A percentile compares a stretch with the other conserved stretches of the same genome.
phyloP scores from a whole-genome alignment of 2,888 invertebrate genomes.

The Ormyrus nitidulus region DNA sequence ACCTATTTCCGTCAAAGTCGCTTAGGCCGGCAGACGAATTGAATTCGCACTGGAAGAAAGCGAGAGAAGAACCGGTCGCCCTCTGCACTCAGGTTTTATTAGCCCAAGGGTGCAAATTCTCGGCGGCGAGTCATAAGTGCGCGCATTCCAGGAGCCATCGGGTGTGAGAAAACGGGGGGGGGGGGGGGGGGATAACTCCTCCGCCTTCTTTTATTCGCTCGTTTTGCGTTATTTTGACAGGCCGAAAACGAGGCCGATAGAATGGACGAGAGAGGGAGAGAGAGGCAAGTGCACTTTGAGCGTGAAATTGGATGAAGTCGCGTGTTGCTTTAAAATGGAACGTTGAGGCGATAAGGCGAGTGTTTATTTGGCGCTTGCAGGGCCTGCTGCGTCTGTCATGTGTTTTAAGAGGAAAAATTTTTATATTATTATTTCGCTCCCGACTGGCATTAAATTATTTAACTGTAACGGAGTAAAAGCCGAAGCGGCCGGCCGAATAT shows the following conservation, averaged over 20 bases:
- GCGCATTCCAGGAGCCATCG: background rate
- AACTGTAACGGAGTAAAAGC: no score
- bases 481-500: no score
- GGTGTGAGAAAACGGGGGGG: background rate
- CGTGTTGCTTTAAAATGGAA: background rate
- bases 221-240: conserved; percentile 40
- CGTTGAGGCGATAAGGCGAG: conserved; percentile 6
- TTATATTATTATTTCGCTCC: background rate
- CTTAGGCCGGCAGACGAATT: no score
- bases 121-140: background rate
- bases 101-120: conserved; percentile 11
- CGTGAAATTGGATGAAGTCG: conserved; percentile 52
- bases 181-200: background rate
- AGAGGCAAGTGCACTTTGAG: conserved; percentile 46
- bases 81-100: background rate
- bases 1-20: no score
- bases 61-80: conserved; percentile 29
- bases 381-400: background rate
- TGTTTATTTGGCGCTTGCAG: conserved; percentile 5
- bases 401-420: conserved; percentile 18
- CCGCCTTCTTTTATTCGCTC: background rate
- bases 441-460: conserved; percentile 20
- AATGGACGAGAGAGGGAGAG: conserved; percentile 4
- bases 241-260: conserved; percentile 34
- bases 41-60: conserved; percentile 4